Conservation (phyloP, 1,140 invertebrate genomes). For the Oryctes rhinoceros region DNA sequence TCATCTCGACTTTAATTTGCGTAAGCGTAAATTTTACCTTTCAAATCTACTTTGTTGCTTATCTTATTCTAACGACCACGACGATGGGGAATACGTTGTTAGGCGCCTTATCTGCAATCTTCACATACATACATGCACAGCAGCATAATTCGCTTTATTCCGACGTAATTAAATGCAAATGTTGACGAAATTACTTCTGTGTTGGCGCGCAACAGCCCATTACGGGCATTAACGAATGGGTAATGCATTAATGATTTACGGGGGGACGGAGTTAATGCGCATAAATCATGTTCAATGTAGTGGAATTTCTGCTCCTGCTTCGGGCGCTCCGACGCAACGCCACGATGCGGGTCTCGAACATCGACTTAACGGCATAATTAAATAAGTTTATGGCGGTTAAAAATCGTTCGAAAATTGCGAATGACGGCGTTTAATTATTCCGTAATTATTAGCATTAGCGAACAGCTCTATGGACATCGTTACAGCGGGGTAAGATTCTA, state of each 20-base stretch:
- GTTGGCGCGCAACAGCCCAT: conserved; percentile 33
- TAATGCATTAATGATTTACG: conserved; percentile 33
- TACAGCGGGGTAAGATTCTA: no score
- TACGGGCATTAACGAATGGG: conserved; percentile 33
- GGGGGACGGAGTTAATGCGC: conserved; percentile 29
- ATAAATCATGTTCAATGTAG: conserved; percentile 36
- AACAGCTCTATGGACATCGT: no score
- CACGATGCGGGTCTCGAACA: background rate
- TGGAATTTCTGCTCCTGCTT: conserved; percentile 4
- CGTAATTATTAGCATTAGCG: background rate
- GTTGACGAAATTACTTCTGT: conserved; percentile 32
- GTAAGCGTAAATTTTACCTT: no score
- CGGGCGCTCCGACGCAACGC: background rate
- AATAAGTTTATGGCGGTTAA: conserved; percentile 29
- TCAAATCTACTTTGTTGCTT: no score
- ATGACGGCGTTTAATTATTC: conserved; percentile 15
- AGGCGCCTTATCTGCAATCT: no score
- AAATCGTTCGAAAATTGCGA: conserved; percentile 3
- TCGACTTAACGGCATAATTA: conserved; percentile 26
- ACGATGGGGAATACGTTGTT: no score
- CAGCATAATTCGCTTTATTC: background rate
- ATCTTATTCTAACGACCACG: no score
- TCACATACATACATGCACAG: background rate
- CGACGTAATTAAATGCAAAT: conserved; percentile 27
- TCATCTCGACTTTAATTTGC: no score